These are phyloP conservation scores for Condylura cristata DNA, from an alignment of 2,113 vertebrate species.

Conservation along the genomic window DNA sequence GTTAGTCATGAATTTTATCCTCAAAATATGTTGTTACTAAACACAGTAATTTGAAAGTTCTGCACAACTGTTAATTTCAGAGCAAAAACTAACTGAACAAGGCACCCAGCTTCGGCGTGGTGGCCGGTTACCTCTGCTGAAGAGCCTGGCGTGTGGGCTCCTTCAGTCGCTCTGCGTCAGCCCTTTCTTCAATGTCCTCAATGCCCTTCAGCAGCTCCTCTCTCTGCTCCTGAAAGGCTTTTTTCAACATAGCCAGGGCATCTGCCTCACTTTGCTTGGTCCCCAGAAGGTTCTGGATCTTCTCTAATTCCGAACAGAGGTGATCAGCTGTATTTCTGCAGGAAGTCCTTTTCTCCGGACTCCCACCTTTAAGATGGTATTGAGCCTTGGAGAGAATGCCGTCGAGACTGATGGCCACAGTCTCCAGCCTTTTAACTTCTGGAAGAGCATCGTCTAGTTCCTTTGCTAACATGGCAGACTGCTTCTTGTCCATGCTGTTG, in stretches of 20 bases:
- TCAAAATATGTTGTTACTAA: neutral
- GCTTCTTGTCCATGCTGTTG: slow-evolving; percentile 89
- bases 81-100: neutral
- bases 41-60: neutral
- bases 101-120: rapidly evolving
- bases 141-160: slow-evolving; percentile 91
- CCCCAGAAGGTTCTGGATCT: slow-evolving; percentile 92
- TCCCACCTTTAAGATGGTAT: slow-evolving; percentile 87
- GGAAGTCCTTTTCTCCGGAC: slow-evolving; percentile 89
- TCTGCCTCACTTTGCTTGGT: slow-evolving; percentile 96
- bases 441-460: slow-evolving; percentile 84
- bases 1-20: neutral
- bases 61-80: neutral
- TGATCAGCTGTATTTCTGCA: slow-evolving; percentile 90
- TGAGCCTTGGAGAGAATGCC: slow-evolving; percentile 92
- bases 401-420: slow-evolving; percentile 89
- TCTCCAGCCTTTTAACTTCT: slow-evolving; percentile 88
- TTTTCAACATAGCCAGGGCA: slow-evolving; percentile 88
- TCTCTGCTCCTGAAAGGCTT: slow-evolving; percentile 89
- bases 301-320: slow-evolving; percentile 88
- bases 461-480: slow-evolving; percentile 88
- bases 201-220: slow-evolving; percentile 92
- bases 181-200: slow-evolving; percentile 91
- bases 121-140: slow-evolving; percentile 91
- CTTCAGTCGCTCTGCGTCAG: slow-evolving; percentile 85